Percentiles rank a stretch among this genome's conserved stretches.
Evolutionary conservation across 1,140 invertebrate genomes (phyloP).

Genomic region (Dinothrombium tinctorium): DNA sequence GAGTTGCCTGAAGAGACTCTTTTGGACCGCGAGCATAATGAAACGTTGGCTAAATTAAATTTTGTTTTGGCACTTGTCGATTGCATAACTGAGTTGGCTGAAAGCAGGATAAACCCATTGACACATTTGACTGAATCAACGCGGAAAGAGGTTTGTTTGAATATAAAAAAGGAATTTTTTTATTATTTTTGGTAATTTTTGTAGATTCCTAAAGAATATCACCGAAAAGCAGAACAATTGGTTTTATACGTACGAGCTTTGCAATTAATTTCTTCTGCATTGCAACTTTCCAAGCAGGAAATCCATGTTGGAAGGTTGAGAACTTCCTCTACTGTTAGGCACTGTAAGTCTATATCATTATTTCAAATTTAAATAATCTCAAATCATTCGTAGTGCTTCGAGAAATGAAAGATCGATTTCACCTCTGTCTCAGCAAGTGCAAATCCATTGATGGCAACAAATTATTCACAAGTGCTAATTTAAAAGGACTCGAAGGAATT

Average conservation of each 20-base stretch:
- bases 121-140: slow-evolving; percentile 23
- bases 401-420: slow-evolving; percentile 67
- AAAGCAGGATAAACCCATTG: slow-evolving; percentile 43
- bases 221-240: slow-evolving; percentile 55
- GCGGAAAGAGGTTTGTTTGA: slow-evolving; percentile 9
- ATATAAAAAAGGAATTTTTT: neutral
- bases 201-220: slow-evolving; percentile 17
- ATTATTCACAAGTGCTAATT: slow-evolving; percentile 27
- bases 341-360: slow-evolving; percentile 30
- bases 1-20: slow-evolving; percentile 86
- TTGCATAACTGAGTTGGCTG: slow-evolving; percentile 64
- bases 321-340: slow-evolving; percentile 67
- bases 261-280: slow-evolving; percentile 70
- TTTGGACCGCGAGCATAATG: slow-evolving; percentile 76
- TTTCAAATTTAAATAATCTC: neutral
- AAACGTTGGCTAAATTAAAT: slow-evolving; percentile 72
- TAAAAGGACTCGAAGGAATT: slow-evolving; percentile 38
- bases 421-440: slow-evolving; percentile 58
- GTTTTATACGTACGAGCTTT: slow-evolving; percentile 69
- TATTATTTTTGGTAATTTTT: neutral
- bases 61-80: slow-evolving; percentile 74
- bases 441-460: slow-evolving; percentile 33
- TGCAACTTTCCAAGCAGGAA: slow-evolving; percentile 68
- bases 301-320: slow-evolving; percentile 54
- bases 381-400: slow-evolving; percentile 38